Evolutionary conservation across 2,888 invertebrate genomes (phyloP), one percentile per base, ranked within the genome.

Genomic region (Sipha maydis): DNA sequence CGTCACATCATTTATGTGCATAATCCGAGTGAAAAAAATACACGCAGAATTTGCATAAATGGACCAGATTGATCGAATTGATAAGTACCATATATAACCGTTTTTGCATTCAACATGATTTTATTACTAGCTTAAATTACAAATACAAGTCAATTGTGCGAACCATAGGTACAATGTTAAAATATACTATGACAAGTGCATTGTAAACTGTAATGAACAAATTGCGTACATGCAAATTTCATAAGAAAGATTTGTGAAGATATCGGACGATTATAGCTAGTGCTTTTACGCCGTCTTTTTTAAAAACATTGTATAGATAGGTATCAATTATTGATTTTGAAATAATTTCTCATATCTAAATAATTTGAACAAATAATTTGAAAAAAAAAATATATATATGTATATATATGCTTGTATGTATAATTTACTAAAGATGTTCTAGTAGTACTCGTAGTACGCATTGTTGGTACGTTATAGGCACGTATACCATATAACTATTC

Each of bases 1-100:
- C 88, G 88, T 88, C 88, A 88, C 31, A 79, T 61, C n/a, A 61
- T 2, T 79, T 56, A 56, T 79, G 61, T 61, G 79, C 79, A 61
- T 61, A 79, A 61, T 79, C 79, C 34, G 31, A 61, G 56, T 31
- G 31, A 54, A 79, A 38, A 75, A 75, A 75, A 25, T 31, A 38
- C 38, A 38, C 38, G 14, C 71, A 38, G 9, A 75, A 75, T 34
- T 75, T 38, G 38, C 75, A 75, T 75, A 38, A 38, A 21, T 31
- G 21, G 38, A 75, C 75, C 75, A 75, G 38, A 38, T 75, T 71
- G 71, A 28, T 71, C n/a, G 25, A 61, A 61, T 71, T 14, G 14
- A 28, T 69, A 31, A 71, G 71, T 31, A 71, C 71, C 31, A 17
- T 71, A 71, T 31, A 71, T 17, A 71, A 14, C 11, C 67, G 67